A percentile compares a stretch with the other conserved stretches of the same genome.
These are phyloP conservation scores for Pampus argenteus DNA, from an alignment of 2,797 vertebrate species.

Conservation along the genomic window DNA sequence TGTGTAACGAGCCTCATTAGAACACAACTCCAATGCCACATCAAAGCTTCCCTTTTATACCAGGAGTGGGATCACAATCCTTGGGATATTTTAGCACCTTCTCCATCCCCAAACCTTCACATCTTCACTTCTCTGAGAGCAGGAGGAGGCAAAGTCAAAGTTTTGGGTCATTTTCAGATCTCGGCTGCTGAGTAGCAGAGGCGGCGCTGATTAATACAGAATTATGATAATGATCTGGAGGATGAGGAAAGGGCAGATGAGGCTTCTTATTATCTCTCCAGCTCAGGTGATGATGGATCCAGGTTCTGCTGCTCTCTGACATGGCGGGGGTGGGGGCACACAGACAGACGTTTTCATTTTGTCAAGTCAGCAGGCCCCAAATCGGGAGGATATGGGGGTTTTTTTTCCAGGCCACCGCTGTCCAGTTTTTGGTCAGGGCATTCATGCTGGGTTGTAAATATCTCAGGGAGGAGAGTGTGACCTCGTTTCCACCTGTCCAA, in stretches of 20 bases:
- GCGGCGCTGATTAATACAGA: slow-evolving; percentile 75
- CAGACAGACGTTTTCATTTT: slow-evolving; percentile 62
- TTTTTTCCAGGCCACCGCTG: slow-evolving; percentile 25
- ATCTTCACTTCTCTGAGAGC: slow-evolving; percentile 55
- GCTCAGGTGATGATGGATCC: slow-evolving; percentile 73
- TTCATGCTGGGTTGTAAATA: slow-evolving; percentile 73
- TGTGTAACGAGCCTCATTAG: slow-evolving; percentile 75
- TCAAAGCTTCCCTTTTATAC: slow-evolving; percentile 71
- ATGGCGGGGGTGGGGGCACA: slow-evolving; percentile 61
- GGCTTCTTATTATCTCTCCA: slow-evolving; percentile 68
- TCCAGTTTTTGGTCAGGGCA: slow-evolving; percentile 53
- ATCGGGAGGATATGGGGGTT: slow-evolving; percentile 57
- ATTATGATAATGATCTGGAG: slow-evolving; percentile 80
- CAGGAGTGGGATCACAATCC: slow-evolving; percentile 67
- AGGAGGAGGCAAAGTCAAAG: slow-evolving; percentile 55
- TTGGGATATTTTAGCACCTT: slow-evolving; percentile 64
- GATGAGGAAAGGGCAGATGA: slow-evolving; percentile 67
- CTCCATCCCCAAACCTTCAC: slow-evolving; percentile 52
- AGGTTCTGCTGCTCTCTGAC: slow-evolving; percentile 68
- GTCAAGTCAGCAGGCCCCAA: slow-evolving; percentile 72
- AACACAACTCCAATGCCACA: slow-evolving; percentile 67
- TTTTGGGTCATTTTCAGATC: slow-evolving; percentile 78
- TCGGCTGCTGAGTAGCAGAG: slow-evolving; percentile 52
- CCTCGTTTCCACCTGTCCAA: slow-evolving; percentile 73
- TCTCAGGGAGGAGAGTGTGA: slow-evolving; percentile 70